Base-by-base conservation (phyloP, 2,888 invertebrate genomes). In the Ectemnius continuus region DNA sequence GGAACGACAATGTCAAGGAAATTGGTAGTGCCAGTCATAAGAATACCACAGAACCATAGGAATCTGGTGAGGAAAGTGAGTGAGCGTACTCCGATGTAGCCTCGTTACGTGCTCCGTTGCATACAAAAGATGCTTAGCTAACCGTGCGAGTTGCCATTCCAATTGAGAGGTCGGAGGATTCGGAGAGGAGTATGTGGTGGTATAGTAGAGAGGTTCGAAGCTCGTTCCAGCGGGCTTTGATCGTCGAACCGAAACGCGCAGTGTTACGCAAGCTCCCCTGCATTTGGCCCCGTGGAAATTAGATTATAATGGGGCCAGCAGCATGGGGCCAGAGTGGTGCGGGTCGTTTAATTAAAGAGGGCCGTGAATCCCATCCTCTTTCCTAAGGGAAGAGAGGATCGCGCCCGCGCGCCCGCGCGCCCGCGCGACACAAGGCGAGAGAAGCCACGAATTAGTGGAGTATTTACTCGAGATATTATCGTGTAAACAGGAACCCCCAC, bases 121-220 rank as follows among this genome's bases (percentile, higher is more conserved):
- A 74, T 82, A 81, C 83, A 75, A 79, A 36, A 80, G 79, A 73
- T 79, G 79, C 66, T 83, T 81, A 83, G 76, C 76, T 75, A 80
- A 82, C 83, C 83, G 73, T 82, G 75, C 72, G 70, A 78, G 73
- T 76, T 74, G 71, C 68, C 73, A 73, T 79, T 73, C 61, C 73
- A 72, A 76, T 73, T 79, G 76, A 73, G 58, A 60, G 48, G 73
- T 36, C 36, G 71, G 73, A 76, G 73, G 61, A 71, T 76, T 61
- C 70, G 66, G 16, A 36, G 36, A 6, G 36, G 8, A 36, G 36
- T 11, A 36, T 36, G 36, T 11, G 36, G 1, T 11, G 1, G 36
- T 36, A 36, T 8, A 36, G 36, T 60, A 28, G 28, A 45, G 11
- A 47, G 13, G 8, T 14, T 62, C 61, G 65, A 62, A 71, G 61